phyloP scores from a whole-genome alignment of 1,140 invertebrate species.

The Papilio aristodemus region DNA sequence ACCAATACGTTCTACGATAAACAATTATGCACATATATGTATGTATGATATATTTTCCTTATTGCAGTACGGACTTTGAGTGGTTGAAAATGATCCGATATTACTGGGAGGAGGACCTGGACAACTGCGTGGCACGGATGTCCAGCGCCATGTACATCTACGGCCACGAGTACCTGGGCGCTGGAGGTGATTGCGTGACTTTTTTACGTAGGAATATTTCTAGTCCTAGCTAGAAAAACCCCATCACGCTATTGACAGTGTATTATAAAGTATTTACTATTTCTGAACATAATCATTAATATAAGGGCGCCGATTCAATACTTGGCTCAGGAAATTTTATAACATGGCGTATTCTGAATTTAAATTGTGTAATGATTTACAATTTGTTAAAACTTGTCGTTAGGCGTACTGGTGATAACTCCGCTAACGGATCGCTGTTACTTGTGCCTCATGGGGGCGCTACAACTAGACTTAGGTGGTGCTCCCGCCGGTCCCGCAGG shows the following conservation, averaged over 20 bases:
- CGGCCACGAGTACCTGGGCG: constrained; percentile 96
- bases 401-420: constrained; percentile 89
- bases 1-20: no score
- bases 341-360: no score
- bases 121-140: constrained; percentile 89
- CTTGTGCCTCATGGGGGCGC: constrained; percentile 92
- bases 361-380: neutral
- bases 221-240: neutral
- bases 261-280: no score
- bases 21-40: no score
- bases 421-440: constrained; percentile 94
- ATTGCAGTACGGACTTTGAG: constrained; percentile 88
- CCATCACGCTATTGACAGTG: no score
- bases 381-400: neutral
- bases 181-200: constrained; percentile 84
- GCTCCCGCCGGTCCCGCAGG: constrained; percentile 94
- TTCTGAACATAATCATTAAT: no score
- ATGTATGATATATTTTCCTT: no score
- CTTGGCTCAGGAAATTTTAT: no score
- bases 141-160: constrained; percentile 90
- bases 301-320: no score
- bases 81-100: constrained; percentile 96
- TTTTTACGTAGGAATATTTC: neutral
- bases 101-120: constrained; percentile 91
- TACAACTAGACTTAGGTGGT: constrained; percentile 92